These are phyloP conservation scores for Umimayanthus kanabou DNA, from an alignment of 92 coral and sea anemone species.

Conservation along the genomic window DNA sequence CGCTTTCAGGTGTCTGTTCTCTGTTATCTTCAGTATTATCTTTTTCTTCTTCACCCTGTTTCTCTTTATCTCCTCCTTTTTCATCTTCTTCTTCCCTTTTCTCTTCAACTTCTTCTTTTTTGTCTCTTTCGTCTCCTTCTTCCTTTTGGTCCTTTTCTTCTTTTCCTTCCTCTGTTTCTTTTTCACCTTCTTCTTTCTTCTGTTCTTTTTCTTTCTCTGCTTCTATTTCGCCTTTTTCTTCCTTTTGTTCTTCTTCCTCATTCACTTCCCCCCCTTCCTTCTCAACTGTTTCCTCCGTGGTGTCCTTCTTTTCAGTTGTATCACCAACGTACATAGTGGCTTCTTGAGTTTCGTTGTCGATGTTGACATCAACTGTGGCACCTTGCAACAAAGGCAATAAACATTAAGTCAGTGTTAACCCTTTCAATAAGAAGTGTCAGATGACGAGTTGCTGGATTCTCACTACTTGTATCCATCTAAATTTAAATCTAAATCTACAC, in stretches of 20 bases:
- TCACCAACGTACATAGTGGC: background rate
- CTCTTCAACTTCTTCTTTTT: background rate
- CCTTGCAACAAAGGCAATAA: constrained; percentile 1
- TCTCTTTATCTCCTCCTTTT: constrained; percentile 41
- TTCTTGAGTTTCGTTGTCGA: constrained; percentile 26
- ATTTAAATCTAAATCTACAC: too few species aligned
- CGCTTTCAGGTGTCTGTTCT: constrained; percentile 22
- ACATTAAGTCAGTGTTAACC: background rate
- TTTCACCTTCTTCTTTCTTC: constrained; percentile 19
- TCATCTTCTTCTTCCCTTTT: constrained; percentile 36
- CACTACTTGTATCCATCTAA: too few species aligned
- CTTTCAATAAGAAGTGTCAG: too few species aligned
- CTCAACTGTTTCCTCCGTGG: constrained; percentile 11
- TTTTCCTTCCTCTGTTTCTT: constrained; percentile 40
- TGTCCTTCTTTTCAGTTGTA: background rate
- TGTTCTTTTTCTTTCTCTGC: background rate
- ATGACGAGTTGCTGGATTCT: too few species aligned
- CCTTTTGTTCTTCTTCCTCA: constrained; percentile 30
- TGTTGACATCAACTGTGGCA: constrained; percentile 11
- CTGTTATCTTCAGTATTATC: constrained; percentile 24
- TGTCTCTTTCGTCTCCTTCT: background rate
- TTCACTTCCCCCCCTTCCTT: constrained; percentile 42
- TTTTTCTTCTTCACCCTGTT: constrained; percentile 50
- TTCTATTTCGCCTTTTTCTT: background rate
- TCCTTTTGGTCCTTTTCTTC: constrained; percentile 26